Evolutionary conservation across 2,888 invertebrate species (phyloP), one percentile per base, ranked within the genome.

Genomic region (Drosophila robusta): DNA sequence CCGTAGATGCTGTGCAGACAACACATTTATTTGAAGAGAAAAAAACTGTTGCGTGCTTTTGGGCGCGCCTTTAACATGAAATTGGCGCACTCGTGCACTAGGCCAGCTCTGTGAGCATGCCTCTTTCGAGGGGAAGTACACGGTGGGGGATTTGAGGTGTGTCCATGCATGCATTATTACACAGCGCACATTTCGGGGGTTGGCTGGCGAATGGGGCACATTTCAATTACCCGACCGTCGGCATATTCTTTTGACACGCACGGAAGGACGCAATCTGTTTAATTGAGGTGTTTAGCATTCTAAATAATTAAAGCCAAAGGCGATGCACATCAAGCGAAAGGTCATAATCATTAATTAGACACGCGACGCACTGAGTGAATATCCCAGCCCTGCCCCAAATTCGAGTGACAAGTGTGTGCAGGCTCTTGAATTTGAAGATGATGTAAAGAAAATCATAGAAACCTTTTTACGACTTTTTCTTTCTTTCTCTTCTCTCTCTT

Each of bases 31-130:
- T n/a, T 12, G 18, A 29, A 29, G 1, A n/a, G 29, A 26, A 51
- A 39, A 75, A 74, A 84, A 89, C 89, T 85, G 79, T 89, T 85
- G 84, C 84, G 79, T 89, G 84, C 86, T 75, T 80, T 75, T 68
- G 79, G 82, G 87, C 78, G 76, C 51, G 66, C 50, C 66, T 29
- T 46, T 36, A 50, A 60, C 26, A 56, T 32, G 42, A 63, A 67
- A 80, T 83, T 89, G 87, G 87, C 84, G 70, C 89, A 85, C 87
- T 89, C 86, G 89, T 81, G 76, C 85, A 85, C 71, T 89, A 62
- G 76, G 87, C 50, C 80, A 78, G 22, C 16, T 8, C 47, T 39
- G 36, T 24, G 9, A 11, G 38, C 22, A 39, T 7, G 6, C 26
- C 32, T 9, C 34, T 26, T 22, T 34, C 12, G 41, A 26, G 22